phyloP scores from a whole-genome alignment of 2,888 invertebrate species.

The Cataglyphis albicans region DNA sequence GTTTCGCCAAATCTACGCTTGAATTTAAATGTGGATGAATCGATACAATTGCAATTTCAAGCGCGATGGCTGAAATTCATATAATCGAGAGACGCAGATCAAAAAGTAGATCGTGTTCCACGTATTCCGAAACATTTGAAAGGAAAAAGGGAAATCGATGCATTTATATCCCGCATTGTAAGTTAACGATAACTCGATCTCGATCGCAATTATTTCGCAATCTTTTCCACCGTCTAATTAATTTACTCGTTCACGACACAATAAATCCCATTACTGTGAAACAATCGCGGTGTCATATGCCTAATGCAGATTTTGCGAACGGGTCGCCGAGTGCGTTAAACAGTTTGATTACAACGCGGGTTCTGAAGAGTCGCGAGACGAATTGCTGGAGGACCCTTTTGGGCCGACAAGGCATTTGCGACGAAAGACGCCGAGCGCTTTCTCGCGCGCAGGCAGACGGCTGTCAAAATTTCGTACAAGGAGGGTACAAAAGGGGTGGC shows the following conservation, averaged over 20 bases:
- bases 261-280: conserved; percentile 62
- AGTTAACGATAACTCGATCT: background rate
- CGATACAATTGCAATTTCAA: conserved; percentile 52
- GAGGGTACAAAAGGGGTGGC: conserved; percentile 59
- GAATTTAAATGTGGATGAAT: conserved; percentile 53
- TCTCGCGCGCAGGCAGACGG: conserved; percentile 42
- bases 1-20: conserved; percentile 62
- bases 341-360: conserved; percentile 68
- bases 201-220: background rate
- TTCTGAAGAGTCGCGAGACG: conserved; percentile 63
- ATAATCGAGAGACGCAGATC: background rate
- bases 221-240: conserved; percentile 57
- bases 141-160: conserved; percentile 14
- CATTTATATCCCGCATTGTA: conserved; percentile 11
- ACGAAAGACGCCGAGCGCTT: conserved; percentile 23
- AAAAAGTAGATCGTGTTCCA: background rate
- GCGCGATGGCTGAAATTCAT: conserved; percentile 16
- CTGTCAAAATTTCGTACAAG: conserved; percentile 71
- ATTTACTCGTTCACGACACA: conserved; percentile 60
- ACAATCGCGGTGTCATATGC: conserved; percentile 64
- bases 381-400: conserved; percentile 62
- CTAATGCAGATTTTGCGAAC: conserved; percentile 61
- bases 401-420: conserved; percentile 31
- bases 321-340: conserved; percentile 65
- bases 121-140: background rate